phyloP scores from a whole-genome alignment of 2,113 vertebrate genomes.

The Paramormyrops kingsleyae region DNA sequence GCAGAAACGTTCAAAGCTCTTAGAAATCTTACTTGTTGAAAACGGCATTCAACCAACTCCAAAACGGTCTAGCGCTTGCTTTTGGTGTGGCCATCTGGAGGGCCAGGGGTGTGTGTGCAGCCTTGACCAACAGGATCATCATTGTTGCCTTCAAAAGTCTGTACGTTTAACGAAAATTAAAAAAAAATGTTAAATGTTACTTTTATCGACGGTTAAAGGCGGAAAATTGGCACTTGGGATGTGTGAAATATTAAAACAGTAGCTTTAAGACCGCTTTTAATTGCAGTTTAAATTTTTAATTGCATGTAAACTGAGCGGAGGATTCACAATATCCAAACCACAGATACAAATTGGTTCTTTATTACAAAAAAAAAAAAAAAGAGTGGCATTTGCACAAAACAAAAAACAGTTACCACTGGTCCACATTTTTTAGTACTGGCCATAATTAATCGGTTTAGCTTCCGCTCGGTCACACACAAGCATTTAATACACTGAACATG shows the following conservation, averaged over 20 bases:
- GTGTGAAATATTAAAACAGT: not conserved
- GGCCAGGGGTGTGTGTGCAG: constrained; percentile 27
- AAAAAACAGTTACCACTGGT: no score
- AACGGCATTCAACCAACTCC: constrained; percentile 92
- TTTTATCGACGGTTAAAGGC: not conserved
- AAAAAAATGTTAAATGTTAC: not conserved
- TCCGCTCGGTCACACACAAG: no score
- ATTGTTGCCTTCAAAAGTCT: constrained; percentile 38
- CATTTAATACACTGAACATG: no score
- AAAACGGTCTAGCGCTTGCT: constrained; percentile 65
- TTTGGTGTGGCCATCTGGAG: constrained; percentile 31
- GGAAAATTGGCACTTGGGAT: not conserved
- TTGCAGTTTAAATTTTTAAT: not conserved
- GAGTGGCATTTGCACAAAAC: no score
- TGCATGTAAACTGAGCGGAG: no score
- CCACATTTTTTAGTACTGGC: no score
- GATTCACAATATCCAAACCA: no score
- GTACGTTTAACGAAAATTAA: not conserved
- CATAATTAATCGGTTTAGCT: no score
- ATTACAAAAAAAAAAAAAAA: no score
- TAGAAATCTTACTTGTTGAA: constrained; percentile 82
- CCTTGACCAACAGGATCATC: constrained; percentile 56
- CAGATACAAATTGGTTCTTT: no score
- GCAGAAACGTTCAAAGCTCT: not conserved
- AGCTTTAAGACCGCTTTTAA: not conserved